phyloP scores from a whole-genome alignment of 2,113 vertebrate species.

The Chamaea fasciata region DNA sequence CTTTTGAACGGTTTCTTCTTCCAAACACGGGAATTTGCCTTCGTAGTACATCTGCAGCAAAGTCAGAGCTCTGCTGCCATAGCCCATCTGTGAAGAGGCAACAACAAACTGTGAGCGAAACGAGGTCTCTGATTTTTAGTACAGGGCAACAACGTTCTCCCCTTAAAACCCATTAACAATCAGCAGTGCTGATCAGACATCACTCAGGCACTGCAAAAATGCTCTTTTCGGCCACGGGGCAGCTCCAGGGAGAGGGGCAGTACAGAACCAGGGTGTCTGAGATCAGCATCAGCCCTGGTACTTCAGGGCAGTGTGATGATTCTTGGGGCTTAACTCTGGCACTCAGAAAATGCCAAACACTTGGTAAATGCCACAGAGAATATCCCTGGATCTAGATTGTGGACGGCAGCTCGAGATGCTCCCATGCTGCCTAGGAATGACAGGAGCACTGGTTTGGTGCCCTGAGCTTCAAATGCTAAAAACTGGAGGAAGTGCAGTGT shows the following conservation, averaged over 20 bases:
- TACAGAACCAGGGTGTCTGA: neutral
- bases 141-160: neutral
- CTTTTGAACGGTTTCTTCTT: conserved; percentile 74
- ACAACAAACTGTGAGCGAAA: neutral
- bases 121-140: neutral
- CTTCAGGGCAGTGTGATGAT: neutral
- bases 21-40: conserved; percentile 87
- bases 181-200: neutral
- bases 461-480: neutral
- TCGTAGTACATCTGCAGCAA: conserved; percentile 94
- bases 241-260: neutral
- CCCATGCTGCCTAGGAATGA: rapidly evolving
- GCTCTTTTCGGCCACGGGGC: rapidly evolving
- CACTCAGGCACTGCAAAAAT: neutral
- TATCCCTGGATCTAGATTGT: neutral
- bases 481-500: neutral
- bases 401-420: neutral
- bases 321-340: neutral
- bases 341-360: neutral
- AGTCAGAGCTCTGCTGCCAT: conserved; percentile 87
- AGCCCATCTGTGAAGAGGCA: conserved; percentile 85
- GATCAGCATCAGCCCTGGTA: neutral
- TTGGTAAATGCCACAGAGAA: neutral
- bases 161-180: neutral
- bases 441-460: neutral